Evolutionary conservation across 1,140 invertebrate genomes (phyloP).

Genomic region (Neodiprion fabricii): DNA sequence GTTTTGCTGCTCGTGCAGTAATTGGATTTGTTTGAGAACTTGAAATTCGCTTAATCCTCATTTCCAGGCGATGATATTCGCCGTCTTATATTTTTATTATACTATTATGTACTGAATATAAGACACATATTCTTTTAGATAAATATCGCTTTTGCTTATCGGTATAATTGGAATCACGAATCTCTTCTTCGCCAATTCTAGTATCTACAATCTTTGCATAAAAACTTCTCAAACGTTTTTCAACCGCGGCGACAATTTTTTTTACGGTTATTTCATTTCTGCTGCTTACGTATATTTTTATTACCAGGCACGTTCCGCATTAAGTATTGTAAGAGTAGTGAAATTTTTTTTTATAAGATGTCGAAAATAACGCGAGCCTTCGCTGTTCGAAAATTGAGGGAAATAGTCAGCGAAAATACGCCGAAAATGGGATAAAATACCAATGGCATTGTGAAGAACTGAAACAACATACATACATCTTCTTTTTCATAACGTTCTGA

Average conservation of each 20-base stretch:
- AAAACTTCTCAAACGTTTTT: no score
- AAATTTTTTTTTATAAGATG: background rate
- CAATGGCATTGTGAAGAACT: no score
- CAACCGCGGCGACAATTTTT: no score
- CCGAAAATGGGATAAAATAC: no score
- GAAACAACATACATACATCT: no score
- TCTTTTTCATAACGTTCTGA: no score
- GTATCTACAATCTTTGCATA: background rate
- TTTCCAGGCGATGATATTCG: background rate
- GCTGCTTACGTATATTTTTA: background rate
- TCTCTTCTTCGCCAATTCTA: background rate
- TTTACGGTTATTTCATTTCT: background rate
- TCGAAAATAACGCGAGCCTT: no score
- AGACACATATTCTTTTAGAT: background rate
- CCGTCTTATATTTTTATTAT: background rate
- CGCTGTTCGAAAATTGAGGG: no score
- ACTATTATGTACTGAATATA: background rate
- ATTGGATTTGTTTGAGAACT: slow-evolving; percentile 2
- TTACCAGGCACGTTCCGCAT: background rate
- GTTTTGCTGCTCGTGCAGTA: background rate
- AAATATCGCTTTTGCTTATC: background rate
- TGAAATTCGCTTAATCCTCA: background rate
- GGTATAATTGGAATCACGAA: background rate
- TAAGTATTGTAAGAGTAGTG: background rate
- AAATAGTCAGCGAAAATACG: no score